Base-by-base conservation (phyloP, 2,113 vertebrate genomes). In the Neogale vison region DNA sequence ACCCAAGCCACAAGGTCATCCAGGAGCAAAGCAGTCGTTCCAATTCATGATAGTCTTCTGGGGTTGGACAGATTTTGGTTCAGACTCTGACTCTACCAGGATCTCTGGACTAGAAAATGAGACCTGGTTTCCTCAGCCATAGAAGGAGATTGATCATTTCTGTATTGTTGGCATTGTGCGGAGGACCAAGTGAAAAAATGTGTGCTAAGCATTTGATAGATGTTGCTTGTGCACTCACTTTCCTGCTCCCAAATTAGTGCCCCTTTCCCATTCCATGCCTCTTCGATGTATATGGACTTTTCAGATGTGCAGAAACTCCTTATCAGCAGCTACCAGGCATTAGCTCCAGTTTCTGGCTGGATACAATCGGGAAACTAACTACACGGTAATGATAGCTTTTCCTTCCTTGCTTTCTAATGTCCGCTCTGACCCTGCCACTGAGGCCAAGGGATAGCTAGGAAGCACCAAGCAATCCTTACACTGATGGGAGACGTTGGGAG, bases 141-240 rank as follows among this genome's bases (percentile, higher is more conserved):
- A 72, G 77, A 88, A 63, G 50, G 81, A 94, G 26, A 96, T 39
- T 11, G 87, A 14, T 92, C 1, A 42, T 96, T 93, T 90, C 81
- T 61, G 71, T 84, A 52, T 88, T 45, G 45, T 34, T 69, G 36
- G 45, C 81, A 31, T 31, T 96, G 24, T 72, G 45, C 47, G 55
- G 65, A 95, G 65, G 45, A 52, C 90, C 55, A 61, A 88, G 57
- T 31, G 36, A 95, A 65, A 96, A 93, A 42, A 77, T 69, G 15
- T 13, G 50, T 90, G n/a, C 50, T 77, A 76, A 88, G 36, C 81
- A 74, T 72, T 88, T 31, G 5, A 63, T n/a, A 80, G 71, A 39
- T 71, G 42, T 67, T 50, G 26, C 55, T 42, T 69, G 15, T 50
- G 88, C 45, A 47, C 36, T 55, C 23, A 39, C 50, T 52, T 61